Evolutionary conservation across 2,888 invertebrate genomes (phyloP).

Genomic region (Diarsia dahlii): DNA sequence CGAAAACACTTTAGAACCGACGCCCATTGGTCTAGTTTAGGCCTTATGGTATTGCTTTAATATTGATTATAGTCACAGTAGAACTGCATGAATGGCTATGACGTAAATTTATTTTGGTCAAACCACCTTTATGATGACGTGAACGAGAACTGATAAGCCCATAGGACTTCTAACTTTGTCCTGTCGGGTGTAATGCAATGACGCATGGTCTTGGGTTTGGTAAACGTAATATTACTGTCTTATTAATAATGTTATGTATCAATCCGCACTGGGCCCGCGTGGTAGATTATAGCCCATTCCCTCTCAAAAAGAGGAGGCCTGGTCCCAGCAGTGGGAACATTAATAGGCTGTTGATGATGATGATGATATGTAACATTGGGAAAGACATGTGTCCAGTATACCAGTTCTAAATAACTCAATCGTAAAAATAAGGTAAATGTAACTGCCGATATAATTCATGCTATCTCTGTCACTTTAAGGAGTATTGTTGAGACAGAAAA

Average conservation of each 20-base stretch:
- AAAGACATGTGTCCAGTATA: no score
- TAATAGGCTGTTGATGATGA: no score
- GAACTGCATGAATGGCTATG: not conserved
- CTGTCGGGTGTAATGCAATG: constrained; percentile 4
- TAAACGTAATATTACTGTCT: not conserved
- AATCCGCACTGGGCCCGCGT: no score
- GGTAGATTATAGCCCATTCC: no score
- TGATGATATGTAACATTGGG: no score
- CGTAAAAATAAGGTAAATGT: not conserved
- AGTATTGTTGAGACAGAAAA: not conserved
- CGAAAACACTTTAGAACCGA: not conserved
- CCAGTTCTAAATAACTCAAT: no score
- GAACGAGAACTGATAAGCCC: constrained; percentile 1
- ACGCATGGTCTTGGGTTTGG: not conserved
- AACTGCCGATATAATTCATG: not conserved
- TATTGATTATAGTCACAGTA: not conserved
- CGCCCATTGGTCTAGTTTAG: not conserved
- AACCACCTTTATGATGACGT: constrained; percentile 1
- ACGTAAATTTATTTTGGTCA: not conserved
- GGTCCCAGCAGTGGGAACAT: no score
- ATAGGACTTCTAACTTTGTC: not conserved
- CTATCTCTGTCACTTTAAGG: not conserved
- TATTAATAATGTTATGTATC: no score
- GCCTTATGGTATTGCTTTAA: not conserved
- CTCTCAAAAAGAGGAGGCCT: no score